Evolutionary conservation across 2,113 vertebrate genomes (phyloP), one percentile per base, ranked within the genome.

Genomic region (Sciurus niger): DNA sequence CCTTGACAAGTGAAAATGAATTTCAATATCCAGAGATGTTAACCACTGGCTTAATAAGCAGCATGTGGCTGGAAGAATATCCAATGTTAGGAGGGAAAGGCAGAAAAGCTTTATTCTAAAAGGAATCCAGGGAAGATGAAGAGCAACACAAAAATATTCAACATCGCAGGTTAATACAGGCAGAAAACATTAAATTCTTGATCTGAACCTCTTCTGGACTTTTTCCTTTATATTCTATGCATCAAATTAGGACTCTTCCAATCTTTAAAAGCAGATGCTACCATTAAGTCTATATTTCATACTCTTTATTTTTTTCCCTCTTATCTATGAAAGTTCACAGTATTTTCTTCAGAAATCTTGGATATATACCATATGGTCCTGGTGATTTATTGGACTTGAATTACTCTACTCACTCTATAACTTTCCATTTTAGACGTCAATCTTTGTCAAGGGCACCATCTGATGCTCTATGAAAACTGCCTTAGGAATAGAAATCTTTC

Each of bases 341-440:
- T 97, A 97, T 37, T 97, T 98, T 84, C 72, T 98, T 98, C 94
- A 97, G 93, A 98, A 98, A 95, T 98, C 79, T 98, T 98, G 80
- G 74, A 97, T 98, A 97, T 97, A 94, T 96, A 98, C 97, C 98
- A 98, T 98, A 98, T 98, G 97, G 96, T 98, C 86, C 48, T 76
- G 79, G 95, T 97, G 98, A 98, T 98, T 98, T 98, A 98, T 94
- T 97, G 93, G 40, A 76, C 96, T 95, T 90, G 60, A 97, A 74
- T 90, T 97, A 95, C 97, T 72, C 88, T 70, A 74, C 53, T 95
- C 97, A n/a, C 60, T 98, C 86, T 95, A 12, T 96, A 98, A 90
- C 51, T 96, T 95, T 89, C 85, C 82, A 94, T 98, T 96, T 83
- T 89, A 94, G 4, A 46, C 2, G 97, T 97, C 92, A 98, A 4